phyloP scores from a whole-genome alignment of 1,140 invertebrate genomes.

The Hylaeus anthracinus region DNA sequence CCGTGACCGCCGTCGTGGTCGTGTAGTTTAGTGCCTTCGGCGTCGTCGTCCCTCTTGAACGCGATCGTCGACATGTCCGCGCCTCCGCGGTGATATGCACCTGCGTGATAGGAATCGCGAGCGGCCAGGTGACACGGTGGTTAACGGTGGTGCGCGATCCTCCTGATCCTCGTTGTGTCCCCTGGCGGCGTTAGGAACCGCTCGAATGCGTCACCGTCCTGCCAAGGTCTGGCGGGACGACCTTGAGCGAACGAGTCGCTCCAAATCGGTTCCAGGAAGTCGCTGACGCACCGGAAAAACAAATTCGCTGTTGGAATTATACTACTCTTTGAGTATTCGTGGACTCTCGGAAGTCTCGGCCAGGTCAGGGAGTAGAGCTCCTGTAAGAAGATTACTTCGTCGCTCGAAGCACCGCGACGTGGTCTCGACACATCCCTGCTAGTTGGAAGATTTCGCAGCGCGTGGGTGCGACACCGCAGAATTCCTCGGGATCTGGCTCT shows the following conservation, averaged over 20 bases:
- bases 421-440: too few relatives aligned
- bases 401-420: too few relatives aligned
- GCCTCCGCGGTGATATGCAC: slow-evolving; percentile 46
- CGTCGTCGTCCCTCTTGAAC: slow-evolving; percentile 53
- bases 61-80: slow-evolving; percentile 57
- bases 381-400: too few relatives aligned
- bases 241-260: slow-evolving; percentile 15
- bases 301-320: background rate
- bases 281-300: background rate
- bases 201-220: slow-evolving; percentile 16
- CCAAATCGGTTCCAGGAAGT: background rate
- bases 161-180: background rate
- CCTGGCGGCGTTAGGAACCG: background rate
- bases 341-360: background rate
- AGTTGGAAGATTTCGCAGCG: background rate
- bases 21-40: slow-evolving; percentile 40
- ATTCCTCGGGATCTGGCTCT: too few relatives aligned
- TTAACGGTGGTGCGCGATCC: background rate
- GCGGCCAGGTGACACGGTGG: slow-evolving; percentile 20
- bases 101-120: slow-evolving; percentile 21
- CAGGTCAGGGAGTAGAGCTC: too few relatives aligned
- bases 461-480: too few relatives aligned
- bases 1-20: slow-evolving; percentile 54
- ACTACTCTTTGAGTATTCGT: background rate
- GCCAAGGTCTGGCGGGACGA: slow-evolving; percentile 22